These are phyloP conservation scores for Steromphala cineraria DNA, from an alignment of 2,888 invertebrate genomes.

Conservation along the genomic window DNA sequence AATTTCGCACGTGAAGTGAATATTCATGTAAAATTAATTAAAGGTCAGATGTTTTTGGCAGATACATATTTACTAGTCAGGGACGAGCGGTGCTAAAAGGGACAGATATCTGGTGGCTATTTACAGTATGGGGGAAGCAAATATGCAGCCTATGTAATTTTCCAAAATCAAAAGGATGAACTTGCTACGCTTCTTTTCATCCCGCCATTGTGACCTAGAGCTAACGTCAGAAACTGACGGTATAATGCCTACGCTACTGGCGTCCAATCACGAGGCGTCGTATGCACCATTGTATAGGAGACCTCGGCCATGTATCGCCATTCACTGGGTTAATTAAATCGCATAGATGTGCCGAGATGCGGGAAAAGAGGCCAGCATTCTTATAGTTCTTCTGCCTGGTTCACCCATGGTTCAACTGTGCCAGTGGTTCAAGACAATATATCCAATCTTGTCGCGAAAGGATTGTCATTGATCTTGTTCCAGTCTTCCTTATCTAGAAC, in stretches of 20 bases:
- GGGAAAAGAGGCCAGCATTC: not conserved
- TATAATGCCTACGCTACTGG: not conserved
- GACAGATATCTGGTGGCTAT: no score
- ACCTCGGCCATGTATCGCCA: not conserved
- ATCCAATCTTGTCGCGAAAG: not conserved
- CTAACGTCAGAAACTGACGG: not conserved
- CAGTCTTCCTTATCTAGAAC: no score
- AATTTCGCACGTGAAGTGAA: no score
- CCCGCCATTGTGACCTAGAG: not conserved
- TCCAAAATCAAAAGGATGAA: not conserved
- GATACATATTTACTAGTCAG: no score
- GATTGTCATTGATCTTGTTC: no score
- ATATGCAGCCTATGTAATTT: no score
- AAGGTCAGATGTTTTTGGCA: no score
- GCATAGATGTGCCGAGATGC: not conserved
- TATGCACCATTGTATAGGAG: not conserved
- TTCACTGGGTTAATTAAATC: conserved; percentile 5
- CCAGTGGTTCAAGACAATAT: conserved; percentile 3
- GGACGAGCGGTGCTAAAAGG: no score
- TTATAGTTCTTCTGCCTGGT: not conserved
- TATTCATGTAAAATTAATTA: no score
- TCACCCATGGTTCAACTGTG: not conserved
- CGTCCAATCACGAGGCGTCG: not conserved
- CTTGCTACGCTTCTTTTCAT: not conserved
- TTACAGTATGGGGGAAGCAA: no score